These are phyloP conservation scores for Sylvietta virens DNA, from an alignment of 2,113 vertebrate genomes.

Conservation along the genomic window DNA sequence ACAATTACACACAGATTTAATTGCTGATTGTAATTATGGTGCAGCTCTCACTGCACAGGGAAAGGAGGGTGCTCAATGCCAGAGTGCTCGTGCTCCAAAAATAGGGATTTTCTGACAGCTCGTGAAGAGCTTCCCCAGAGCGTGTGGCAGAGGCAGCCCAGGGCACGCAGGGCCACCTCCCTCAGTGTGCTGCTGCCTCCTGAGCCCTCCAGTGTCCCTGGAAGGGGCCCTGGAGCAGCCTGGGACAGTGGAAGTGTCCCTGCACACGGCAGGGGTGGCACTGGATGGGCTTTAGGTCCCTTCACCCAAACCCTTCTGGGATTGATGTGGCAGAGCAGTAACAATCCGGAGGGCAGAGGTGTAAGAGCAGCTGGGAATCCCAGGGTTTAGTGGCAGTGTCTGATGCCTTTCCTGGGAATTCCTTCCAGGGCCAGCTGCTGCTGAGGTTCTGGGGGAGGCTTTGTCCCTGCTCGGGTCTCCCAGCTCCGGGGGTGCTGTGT, in stretches of 20 bases:
- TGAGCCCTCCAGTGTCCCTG: not conserved
- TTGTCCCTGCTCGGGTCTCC: not conserved
- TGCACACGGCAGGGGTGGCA: not conserved
- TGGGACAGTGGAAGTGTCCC: not conserved
- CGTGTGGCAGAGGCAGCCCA: not conserved
- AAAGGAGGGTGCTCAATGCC: not conserved
- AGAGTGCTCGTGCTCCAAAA: not conserved
- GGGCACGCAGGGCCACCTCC: not conserved
- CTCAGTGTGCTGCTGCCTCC: not conserved
- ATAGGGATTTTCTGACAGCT: conserved; percentile 34
- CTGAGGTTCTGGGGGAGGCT: not conserved
- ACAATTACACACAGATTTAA: not conserved
- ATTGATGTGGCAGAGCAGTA: no score
- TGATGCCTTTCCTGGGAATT: not conserved
- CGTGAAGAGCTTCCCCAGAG: not conserved
- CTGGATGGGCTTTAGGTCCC: not conserved
- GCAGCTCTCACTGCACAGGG: not conserved
- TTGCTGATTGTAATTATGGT: not conserved
- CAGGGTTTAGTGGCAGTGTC: not conserved
- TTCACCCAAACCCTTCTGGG: not conserved
- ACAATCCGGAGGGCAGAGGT: accelerated
- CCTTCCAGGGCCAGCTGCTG: not conserved
- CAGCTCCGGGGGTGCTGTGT: not conserved
- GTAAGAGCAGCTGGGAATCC: not conserved
- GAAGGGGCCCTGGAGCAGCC: not conserved